phyloP scores from a whole-genome alignment of 2,797 vertebrate species.

The Ciconia nigra region DNA sequence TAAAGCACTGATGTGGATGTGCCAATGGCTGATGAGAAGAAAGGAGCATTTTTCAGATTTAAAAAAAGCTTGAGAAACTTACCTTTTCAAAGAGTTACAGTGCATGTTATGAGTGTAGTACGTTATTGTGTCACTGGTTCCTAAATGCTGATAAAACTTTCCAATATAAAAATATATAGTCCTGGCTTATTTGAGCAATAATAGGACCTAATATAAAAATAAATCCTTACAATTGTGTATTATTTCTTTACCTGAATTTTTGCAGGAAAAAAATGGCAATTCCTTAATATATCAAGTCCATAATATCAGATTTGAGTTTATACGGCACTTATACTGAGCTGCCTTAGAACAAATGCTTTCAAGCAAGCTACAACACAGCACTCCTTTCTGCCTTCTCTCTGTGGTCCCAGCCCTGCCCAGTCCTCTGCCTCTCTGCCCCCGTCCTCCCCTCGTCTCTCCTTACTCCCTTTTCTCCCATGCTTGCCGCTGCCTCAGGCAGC shows the following conservation, averaged over 20 bases:
- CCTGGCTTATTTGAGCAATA: background rate
- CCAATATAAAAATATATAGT: background rate
- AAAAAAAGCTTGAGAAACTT: background rate
- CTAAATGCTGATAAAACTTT: background rate
- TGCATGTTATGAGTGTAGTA: background rate
- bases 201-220: background rate
- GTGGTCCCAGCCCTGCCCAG: background rate
- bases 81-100: background rate
- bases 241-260: background rate
- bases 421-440: background rate
- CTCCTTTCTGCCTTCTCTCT: background rate
- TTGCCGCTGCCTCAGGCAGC: background rate
- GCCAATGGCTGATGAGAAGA: background rate
- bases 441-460: rapidly evolving
- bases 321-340: background rate
- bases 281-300: background rate
- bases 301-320: background rate
- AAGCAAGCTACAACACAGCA: background rate
- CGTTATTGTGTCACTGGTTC: background rate
- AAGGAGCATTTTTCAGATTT: background rate
- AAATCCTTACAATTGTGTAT: background rate
- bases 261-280: background rate
- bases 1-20: background rate
- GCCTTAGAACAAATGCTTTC: background rate
- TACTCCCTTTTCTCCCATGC: background rate